Evolutionary conservation across 2,113 vertebrate species (phyloP), one percentile per base, ranked within the genome.

Genomic region (Pseudopodoces humilis): DNA sequence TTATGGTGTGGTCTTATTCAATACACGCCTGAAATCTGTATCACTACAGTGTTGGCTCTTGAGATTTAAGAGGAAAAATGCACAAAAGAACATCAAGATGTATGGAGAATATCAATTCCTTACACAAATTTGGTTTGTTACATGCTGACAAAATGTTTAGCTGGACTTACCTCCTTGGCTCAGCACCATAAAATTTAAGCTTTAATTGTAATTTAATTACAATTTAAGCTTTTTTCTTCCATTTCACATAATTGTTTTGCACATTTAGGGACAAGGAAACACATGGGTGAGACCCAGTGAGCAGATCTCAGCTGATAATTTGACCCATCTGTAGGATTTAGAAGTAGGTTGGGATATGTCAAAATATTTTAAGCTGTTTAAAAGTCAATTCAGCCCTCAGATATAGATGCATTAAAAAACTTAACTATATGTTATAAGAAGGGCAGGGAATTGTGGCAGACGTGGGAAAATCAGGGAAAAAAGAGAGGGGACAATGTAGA

Each of bases 301-400:
- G 67, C 58, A 92, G 81, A 90, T 63, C 59, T 90, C 27, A 88
- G 79, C n/a, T 74, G 92, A 93, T 93, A 93, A 96, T 90, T 95
- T 88, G 79, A 85, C 91, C 58, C 93, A 92, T 93, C 88, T 95
- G 85, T 88, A 90, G 75, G 85, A 91, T 67, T 93, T 95, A 77
- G 82, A 13, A 78, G 77, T 83, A 85, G 67, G 18, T 59, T 93
- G 82, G 85, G 92, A 80, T 67, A 88, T 67, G 85, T 91, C 58
- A 88, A 76, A 90, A 56, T 94, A 88, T 91, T 93, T 90, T 81
- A 91, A 63, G 55, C 67, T 80, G 41, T 92, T 91, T 88, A 59
- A 46, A 89, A 95, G 59, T 63, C n/a, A 80, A 92, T 88, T 90
- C 92, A 88, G 24, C 35, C 59, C 31, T 88, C 44, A 77, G 87